Percentiles rank a stretch among this genome's conserved stretches.
Conservation (phyloP, 2,888 invertebrate species). For the Drosophila niveifrons region DNA sequence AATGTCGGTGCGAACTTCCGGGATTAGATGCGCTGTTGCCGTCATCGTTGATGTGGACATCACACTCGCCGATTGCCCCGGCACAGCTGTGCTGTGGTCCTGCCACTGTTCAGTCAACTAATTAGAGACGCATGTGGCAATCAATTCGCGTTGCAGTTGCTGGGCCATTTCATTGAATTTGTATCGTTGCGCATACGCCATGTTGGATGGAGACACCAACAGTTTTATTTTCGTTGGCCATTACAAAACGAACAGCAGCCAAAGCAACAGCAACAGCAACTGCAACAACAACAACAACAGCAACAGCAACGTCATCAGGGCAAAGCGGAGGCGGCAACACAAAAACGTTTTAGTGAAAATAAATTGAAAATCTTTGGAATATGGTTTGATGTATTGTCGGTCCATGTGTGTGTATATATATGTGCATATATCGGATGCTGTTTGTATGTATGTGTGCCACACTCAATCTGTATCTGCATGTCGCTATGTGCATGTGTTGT, state of each 20-base stretch:
- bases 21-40: constrained; percentile 41
- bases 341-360: constrained; percentile 78
- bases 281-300: constrained; percentile 27
- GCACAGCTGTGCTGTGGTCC: not conserved
- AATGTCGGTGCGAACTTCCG: constrained; percentile 75
- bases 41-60: constrained; percentile 19
- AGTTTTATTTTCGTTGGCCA: constrained; percentile 54
- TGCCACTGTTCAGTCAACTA: constrained; percentile 50
- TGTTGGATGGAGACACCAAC: constrained; percentile 37
- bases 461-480: constrained; percentile 24
- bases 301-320: constrained; percentile 21
- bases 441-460: constrained; percentile 29
- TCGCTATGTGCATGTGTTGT: constrained; percentile 10
- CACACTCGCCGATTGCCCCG: not conserved
- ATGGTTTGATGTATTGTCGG: constrained; percentile 66
- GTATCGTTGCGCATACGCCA: constrained; percentile 47
- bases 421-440: not conserved
- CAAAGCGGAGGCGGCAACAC: constrained; percentile 43
- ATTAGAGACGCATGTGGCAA: constrained; percentile 76
- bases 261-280: constrained; percentile 23
- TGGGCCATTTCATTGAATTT: constrained; percentile 65
- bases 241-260: constrained; percentile 44
- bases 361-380: constrained; percentile 78
- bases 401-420: not conserved
- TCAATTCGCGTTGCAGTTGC: constrained; percentile 72